phyloP scores from a whole-genome alignment of 2,797 vertebrate genomes.

The Labeo calbasu region DNA sequence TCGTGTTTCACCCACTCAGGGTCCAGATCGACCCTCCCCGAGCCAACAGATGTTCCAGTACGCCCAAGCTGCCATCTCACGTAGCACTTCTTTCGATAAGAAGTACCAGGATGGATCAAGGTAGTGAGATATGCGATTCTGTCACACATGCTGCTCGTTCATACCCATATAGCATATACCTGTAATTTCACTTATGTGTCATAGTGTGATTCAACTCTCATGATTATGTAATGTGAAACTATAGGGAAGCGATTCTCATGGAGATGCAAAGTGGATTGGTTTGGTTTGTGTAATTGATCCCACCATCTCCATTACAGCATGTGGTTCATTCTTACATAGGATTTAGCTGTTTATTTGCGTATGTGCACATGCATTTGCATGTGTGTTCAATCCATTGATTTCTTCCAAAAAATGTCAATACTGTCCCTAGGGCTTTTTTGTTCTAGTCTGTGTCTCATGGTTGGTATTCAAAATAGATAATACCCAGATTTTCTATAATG shows the following conservation, averaged over 20 bases:
- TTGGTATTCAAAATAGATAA: neutral
- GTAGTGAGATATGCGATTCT: conserved; percentile 64
- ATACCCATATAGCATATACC: neutral
- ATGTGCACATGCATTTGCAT: neutral
- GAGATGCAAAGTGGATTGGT: neutral
- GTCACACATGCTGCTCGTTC: neutral
- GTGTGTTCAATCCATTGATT: neutral
- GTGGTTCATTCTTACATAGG: neutral
- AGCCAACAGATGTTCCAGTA: conserved; percentile 84
- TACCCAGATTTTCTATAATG: neutral
- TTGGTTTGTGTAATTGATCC: conserved; percentile 29
- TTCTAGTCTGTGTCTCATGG: neutral
- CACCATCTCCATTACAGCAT: neutral
- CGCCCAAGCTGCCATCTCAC: conserved; percentile 81
- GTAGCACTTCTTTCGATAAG: conserved; percentile 86
- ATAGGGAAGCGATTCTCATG: neutral
- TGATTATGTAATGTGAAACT: neutral
- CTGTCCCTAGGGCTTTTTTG: neutral
- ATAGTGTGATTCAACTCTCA: neutral
- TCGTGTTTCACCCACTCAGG: conserved; percentile 80
- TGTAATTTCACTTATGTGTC: neutral
- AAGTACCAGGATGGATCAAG: conserved; percentile 85
- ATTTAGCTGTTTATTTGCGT: neutral
- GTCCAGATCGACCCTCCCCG: conserved; percentile 79
- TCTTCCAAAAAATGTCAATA: neutral